These are phyloP conservation scores for Zingel zingel DNA, from an alignment of 2,113 vertebrate genomes.

Conservation along the genomic window DNA sequence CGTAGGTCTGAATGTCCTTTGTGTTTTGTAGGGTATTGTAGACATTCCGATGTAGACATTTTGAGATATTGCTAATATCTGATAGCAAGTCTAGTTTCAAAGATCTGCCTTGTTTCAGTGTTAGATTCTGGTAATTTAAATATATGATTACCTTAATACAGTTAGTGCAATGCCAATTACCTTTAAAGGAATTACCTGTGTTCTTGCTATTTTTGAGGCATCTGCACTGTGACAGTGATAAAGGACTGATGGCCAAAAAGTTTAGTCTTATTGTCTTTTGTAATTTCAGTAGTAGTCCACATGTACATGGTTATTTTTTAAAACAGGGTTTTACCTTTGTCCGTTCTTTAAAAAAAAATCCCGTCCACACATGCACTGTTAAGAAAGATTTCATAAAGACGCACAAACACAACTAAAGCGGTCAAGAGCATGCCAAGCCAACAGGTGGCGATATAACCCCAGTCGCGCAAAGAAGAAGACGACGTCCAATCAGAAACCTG, in stretches of 20 bases:
- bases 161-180: background rate
- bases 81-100: background rate
- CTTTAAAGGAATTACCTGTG: background rate
- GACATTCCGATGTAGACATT: background rate
- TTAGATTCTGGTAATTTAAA: background rate
- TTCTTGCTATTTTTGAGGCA: background rate
- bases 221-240: background rate
- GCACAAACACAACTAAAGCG: too few species aligned
- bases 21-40: background rate
- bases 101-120: background rate
- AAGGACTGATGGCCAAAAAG: background rate
- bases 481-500: too few species aligned
- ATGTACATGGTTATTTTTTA: too few species aligned
- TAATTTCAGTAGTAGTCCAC: too few species aligned
- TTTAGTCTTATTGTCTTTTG: background rate
- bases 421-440: too few species aligned
- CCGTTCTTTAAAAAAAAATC: too few species aligned
- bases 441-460: too few species aligned
- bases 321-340: too few species aligned
- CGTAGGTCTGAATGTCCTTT: background rate
- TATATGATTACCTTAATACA: background rate
- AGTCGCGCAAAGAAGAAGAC: too few species aligned
- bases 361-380: too few species aligned
- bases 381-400: too few species aligned
- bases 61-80: too few species aligned